A percentile compares a stretch with the other conserved stretches of the same genome.
Evolutionary conservation across 2,797 vertebrate species (phyloP).

Genomic region (Simalia tracyae): DNA sequence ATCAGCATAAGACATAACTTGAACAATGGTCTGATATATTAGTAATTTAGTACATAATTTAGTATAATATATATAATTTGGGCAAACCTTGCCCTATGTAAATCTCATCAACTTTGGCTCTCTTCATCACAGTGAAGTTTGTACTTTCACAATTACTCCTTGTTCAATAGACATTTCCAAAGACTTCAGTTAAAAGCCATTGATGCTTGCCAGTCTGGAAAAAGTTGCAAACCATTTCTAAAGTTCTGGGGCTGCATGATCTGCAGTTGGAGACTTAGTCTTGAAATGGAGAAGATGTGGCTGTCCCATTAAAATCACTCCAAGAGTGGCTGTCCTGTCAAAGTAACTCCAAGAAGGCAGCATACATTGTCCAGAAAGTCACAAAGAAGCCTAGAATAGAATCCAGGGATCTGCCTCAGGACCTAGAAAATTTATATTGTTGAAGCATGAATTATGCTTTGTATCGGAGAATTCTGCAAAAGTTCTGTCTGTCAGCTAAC

Average conservation of each 20-base stretch:
- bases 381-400: too few relatives aligned
- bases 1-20: neutral
- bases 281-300: neutral
- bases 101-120: neutral
- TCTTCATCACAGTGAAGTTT: too few relatives aligned
- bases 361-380: too few relatives aligned
- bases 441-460: too few relatives aligned
- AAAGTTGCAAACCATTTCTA: neutral
- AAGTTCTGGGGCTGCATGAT: neutral
- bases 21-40: neutral
- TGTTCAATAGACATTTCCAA: too few relatives aligned
- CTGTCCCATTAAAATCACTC: neutral
- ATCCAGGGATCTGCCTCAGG: too few relatives aligned
- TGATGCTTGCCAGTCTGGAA: neutral
- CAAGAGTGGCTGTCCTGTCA: neutral
- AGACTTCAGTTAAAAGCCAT: neutral
- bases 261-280: neutral
- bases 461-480: too few relatives aligned
- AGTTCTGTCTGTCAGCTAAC: too few relatives aligned
- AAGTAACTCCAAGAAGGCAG: neutral
- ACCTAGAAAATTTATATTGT: too few relatives aligned
- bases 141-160: too few relatives aligned
- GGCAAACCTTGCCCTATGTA: neutral
- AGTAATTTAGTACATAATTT: neutral
- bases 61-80: neutral